A percentile compares a stretch with the other conserved stretches of the same genome.
Conservation (phyloP, 1,140 invertebrate genomes). For the Thereuonema tuberculata region DNA sequence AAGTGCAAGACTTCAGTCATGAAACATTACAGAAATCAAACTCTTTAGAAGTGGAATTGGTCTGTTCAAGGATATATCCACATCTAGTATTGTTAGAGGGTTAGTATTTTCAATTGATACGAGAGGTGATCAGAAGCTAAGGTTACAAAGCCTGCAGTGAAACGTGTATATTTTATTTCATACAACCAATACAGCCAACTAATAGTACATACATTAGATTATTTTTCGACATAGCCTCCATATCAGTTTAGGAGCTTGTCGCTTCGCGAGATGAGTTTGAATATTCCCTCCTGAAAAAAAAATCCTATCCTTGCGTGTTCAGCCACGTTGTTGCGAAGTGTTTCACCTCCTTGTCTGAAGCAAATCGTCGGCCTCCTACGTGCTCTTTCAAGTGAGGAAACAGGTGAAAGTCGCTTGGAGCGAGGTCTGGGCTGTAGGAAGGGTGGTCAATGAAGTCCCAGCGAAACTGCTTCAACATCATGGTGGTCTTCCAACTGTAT, state of each 20-base stretch:
- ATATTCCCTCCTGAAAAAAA: not conserved
- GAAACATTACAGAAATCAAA: too few relatives aligned
- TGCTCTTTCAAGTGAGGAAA: slow-evolving; percentile 22
- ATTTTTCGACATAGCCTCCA: not conserved
- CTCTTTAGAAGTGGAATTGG: too few relatives aligned
- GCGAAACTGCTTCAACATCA: slow-evolving; percentile 26
- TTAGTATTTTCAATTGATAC: too few relatives aligned
- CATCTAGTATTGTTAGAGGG: too few relatives aligned
- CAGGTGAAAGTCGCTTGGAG: slow-evolving; percentile 31
- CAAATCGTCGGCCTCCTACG: slow-evolving; percentile 2
- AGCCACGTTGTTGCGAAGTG: not conserved
- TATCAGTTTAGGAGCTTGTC: not conserved
- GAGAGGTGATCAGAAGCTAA: not conserved
- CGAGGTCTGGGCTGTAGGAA: slow-evolving; percentile 33
- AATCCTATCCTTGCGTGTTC: not conserved
- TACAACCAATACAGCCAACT: not conserved
- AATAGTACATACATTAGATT: not conserved
- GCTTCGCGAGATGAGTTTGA: not conserved
- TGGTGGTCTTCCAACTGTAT: slow-evolving; percentile 15
- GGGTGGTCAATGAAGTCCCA: slow-evolving; percentile 35
- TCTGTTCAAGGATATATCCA: too few relatives aligned
- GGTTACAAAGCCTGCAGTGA: not conserved
- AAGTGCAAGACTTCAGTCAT: too few relatives aligned
- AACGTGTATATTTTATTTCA: not conserved
- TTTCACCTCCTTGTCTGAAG: not conserved